Base-by-base conservation (phyloP, 1,140 invertebrate genomes). In the Papilio glaucus region DNA sequence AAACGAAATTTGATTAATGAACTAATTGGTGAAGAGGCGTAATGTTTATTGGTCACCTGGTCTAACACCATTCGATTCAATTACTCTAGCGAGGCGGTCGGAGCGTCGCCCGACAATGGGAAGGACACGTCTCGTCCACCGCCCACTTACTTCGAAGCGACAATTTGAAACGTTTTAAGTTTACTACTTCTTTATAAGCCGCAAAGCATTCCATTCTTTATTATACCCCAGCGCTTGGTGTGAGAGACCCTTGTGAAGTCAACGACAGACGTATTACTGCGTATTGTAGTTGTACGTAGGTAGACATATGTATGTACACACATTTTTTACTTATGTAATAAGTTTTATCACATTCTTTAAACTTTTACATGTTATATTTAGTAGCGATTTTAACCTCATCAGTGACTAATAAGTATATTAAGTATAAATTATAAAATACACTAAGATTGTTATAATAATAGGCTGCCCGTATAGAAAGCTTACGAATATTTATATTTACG, bases 261-360 rank as follows among this genome's bases (percentile, higher is more conserved):
- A 81, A 77, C 72, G 80, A 82, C 81, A 80, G 74, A 42, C 63
- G 21, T 67, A 57, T 57, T 57, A 57, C 21, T 26, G 24, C 21
- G 49, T 57, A 21, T 49, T 24, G 6, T 49, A 49, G 0, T 12
- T 21, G 49, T 57, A 21, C 24, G 24, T 57, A 26, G 1, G 49
- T 24, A 12, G 2, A 57, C 9, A 21, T 49, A 18, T 49, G 18
- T 10, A 57, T 33, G 29, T 21, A 41, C 10, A 24, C 18, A 0
- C 49, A 53, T 4, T 57, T 0, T 57, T 26, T 12, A 24, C 21
- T 57, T 57, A 57, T 21, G 24, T 57, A 57, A 57, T 57, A 13
- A 4, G 21, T 26, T 53, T 18, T 57, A 4, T 57, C 4, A 57
- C 18, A 53, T 24, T 24, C 21, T 57, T 57, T 26, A 26, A 57